These are phyloP conservation scores for Dermochelys coriacea DNA, from an alignment of 2,797 vertebrate species.

Conservation along the genomic window DNA sequence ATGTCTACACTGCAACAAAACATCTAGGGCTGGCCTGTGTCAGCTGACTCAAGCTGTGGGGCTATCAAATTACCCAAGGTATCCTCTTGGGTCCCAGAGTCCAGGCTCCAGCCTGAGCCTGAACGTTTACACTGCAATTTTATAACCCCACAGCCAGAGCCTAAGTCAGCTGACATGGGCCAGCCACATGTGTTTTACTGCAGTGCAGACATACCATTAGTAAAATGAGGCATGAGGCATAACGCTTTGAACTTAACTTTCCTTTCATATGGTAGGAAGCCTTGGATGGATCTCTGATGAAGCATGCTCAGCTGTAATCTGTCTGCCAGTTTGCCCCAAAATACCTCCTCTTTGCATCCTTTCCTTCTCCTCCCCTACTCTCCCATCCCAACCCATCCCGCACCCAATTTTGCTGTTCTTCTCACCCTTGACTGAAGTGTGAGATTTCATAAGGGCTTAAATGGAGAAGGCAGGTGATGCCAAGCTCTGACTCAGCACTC, in stretches of 20 bases:
- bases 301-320: background rate
- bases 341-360: background rate
- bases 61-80: too few relatives aligned
- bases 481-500: background rate
- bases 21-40: background rate
- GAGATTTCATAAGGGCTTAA: background rate
- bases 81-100: too few relatives aligned
- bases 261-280: background rate
- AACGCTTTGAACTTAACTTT: background rate
- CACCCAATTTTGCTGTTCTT: background rate
- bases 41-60: too few relatives aligned
- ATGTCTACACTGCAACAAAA: background rate
- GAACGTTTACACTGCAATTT: background rate
- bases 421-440: background rate
- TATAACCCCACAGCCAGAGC: background rate
- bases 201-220: background rate
- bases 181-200: background rate
- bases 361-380: background rate
- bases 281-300: background rate
- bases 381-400: accelerated
- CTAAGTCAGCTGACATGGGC: background rate
- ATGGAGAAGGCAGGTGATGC: background rate
- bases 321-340: background rate
- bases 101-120: background rate
- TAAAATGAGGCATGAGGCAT: accelerated